phyloP scores from a whole-genome alignment of 53 echinoderm and acorn worm species.

The Henricia sp. region DNA sequence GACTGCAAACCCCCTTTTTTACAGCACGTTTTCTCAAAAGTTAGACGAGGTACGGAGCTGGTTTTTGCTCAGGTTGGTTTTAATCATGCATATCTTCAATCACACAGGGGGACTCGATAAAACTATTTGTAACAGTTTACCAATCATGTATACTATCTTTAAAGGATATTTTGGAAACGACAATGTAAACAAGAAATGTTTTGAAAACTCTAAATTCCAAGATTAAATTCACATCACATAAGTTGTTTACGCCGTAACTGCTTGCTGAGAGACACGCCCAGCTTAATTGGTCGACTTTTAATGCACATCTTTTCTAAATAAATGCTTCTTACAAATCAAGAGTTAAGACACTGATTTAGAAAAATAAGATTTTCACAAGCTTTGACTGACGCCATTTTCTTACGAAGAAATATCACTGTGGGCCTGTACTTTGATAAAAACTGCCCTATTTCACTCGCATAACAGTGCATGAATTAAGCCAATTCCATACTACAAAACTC shows the following conservation, averaged over 20 bases:
- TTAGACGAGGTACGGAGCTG: background rate
- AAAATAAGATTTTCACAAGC: background rate
- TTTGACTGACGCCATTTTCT: too few relatives aligned
- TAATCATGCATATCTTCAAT: too few relatives aligned
- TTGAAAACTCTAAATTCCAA: background rate
- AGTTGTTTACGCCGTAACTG: too few relatives aligned
- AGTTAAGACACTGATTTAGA: background rate
- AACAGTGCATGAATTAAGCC: background rate
- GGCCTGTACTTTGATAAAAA: background rate
- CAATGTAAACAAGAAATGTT: background rate
- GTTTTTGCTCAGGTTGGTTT: too few relatives aligned
- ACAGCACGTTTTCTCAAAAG: background rate
- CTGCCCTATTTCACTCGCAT: background rate
- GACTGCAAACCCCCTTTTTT: too few relatives aligned
- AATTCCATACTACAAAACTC: conserved; percentile 22
- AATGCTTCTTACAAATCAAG: background rate
- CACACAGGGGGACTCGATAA: too few relatives aligned
- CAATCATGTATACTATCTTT: too few relatives aligned
- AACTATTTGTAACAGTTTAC: too few relatives aligned
- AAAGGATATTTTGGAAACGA: background rate
- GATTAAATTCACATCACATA: background rate
- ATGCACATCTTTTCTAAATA: background rate
- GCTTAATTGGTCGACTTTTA: background rate
- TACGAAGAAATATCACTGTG: too few relatives aligned
- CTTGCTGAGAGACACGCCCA: too few relatives aligned